A percentile compares a stretch with the other conserved stretches of the same genome.
These are phyloP conservation scores for Recurvirostra avosetta DNA, from an alignment of 2,113 vertebrate species.

Conservation along the genomic window DNA sequence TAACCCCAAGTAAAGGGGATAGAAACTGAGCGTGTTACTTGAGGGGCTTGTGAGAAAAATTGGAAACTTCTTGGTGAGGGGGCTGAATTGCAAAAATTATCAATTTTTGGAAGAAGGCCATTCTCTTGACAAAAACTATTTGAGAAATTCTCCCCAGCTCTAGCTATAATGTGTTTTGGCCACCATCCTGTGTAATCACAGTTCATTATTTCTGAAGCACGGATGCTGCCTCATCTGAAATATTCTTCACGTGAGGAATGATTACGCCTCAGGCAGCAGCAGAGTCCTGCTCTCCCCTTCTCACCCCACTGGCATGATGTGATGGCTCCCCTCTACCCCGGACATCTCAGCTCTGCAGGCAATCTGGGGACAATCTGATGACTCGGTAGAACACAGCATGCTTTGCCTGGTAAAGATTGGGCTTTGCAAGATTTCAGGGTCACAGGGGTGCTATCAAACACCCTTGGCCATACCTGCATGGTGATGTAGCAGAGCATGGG, in stretches of 20 bases:
- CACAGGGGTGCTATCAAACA: not conserved
- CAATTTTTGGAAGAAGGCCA: slow-evolving; percentile 43
- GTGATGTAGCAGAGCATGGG: not conserved
- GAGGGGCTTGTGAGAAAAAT: not conserved
- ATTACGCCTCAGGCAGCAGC: not conserved
- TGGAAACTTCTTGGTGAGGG: slow-evolving; percentile 36
- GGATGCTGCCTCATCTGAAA: slow-evolving; percentile 14
- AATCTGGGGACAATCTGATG: not conserved
- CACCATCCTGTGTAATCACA: slow-evolving; percentile 29
- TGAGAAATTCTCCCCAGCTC: slow-evolving; percentile 24
- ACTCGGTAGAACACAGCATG: accelerated
- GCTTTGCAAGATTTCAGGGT: not conserved
- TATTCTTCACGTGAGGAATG: not conserved
- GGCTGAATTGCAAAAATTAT: slow-evolving; percentile 16
- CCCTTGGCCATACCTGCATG: accelerated
- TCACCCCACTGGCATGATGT: not conserved
- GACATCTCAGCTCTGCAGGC: not conserved
- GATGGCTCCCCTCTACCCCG: not conserved
- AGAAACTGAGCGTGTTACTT: not conserved
- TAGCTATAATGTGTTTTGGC: slow-evolving; percentile 34
- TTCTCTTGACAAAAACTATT: slow-evolving; percentile 33
- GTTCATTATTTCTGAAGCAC: slow-evolving; percentile 26
- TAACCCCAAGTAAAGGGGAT: not conserved
- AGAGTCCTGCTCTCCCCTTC: not conserved
- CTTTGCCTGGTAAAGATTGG: not conserved